A percentile compares a stretch with the other conserved stretches of the same genome.
These are phyloP conservation scores for Stenchaetothrips biformis DNA, from an alignment of 2,888 invertebrate species.

Conservation along the genomic window DNA sequence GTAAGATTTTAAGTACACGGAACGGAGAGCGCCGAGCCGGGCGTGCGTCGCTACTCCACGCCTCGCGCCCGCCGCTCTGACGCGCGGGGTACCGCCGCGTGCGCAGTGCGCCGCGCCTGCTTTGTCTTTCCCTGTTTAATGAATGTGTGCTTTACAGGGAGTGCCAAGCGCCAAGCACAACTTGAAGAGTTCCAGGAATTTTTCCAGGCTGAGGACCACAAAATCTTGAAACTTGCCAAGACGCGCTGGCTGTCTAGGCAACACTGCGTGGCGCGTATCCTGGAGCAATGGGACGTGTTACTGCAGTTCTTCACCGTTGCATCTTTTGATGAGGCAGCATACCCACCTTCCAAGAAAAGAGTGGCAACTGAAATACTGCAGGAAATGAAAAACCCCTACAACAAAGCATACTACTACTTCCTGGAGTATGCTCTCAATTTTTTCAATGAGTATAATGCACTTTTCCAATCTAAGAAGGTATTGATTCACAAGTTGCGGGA, in stretches of 20 bases:
- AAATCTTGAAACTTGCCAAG: conserved; percentile 32
- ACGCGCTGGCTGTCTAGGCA: conserved; percentile 35
- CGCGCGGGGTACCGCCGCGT: no score
- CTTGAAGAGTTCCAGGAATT: conserved; percentile 35
- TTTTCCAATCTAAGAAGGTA: conserved; percentile 36
- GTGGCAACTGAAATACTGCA: conserved; percentile 33
- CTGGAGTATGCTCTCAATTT: conserved; percentile 36
- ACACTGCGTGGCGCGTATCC: conserved; percentile 34
- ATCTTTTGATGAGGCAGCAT: no score
- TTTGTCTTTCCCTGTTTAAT: no score
- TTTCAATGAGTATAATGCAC: conserved; percentile 37
- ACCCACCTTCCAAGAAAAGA: conserved; percentile 22
- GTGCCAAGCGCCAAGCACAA: conserved; percentile 35
- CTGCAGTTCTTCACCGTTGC: conserved; percentile 30
- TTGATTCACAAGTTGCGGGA: conserved; percentile 35
- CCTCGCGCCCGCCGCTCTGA: no score
- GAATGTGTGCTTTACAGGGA: conserved; percentile 31
- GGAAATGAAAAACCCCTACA: conserved; percentile 30
- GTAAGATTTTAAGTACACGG: no score
- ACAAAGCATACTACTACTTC: conserved; percentile 37
- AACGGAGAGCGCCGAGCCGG: no score
- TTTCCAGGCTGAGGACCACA: conserved; percentile 29
- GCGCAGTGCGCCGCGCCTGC: no score
- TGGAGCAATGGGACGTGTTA: conserved; percentile 36
- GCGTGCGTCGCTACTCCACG: no score